These are phyloP conservation scores for Tribolium freemani DNA, from an alignment of 2,888 invertebrate species.

Conservation along the genomic window DNA sequence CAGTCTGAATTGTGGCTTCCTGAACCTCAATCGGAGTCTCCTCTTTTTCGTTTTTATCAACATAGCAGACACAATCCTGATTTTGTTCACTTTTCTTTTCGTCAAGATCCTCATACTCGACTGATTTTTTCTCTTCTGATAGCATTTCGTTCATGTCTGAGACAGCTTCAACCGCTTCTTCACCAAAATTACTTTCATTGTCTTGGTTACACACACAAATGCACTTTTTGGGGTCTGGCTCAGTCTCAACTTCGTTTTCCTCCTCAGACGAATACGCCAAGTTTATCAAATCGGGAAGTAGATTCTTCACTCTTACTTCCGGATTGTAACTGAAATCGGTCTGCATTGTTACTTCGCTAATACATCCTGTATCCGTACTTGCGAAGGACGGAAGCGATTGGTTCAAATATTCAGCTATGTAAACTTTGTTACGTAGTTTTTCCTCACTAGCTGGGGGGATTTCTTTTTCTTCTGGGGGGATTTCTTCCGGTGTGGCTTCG, in stretches of 20 bases:
- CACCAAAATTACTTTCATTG: background rate
- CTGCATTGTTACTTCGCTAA: background rate
- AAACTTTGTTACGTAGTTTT: background rate
- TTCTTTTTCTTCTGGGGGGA: background rate
- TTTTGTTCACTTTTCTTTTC: background rate
- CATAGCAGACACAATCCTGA: slow-evolving; percentile 1
- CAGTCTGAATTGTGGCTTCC: slow-evolving; percentile 35
- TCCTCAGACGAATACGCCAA: slow-evolving; percentile 14
- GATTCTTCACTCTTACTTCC: background rate
- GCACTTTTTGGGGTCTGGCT: background rate
- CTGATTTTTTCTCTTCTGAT: background rate
- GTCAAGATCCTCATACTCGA: background rate
- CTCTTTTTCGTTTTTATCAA: background rate
- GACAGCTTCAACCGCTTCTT: background rate
- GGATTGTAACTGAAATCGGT: background rate
- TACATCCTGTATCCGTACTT: background rate
- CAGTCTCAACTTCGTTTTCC: slow-evolving; percentile 11
- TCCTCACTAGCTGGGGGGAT: too few relatives aligned
- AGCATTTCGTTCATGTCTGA: background rate
- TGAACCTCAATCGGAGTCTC: background rate
- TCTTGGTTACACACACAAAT: slow-evolving; percentile 19
- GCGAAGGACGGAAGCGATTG: too few relatives aligned
- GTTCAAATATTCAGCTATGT: background rate
- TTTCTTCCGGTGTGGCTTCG: slow-evolving; percentile 12
- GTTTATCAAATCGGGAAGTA: slow-evolving; percentile 28